Evolutionary conservation across 1,140 invertebrate species (phyloP).

Genomic region (Atta cephalotes): DNA sequence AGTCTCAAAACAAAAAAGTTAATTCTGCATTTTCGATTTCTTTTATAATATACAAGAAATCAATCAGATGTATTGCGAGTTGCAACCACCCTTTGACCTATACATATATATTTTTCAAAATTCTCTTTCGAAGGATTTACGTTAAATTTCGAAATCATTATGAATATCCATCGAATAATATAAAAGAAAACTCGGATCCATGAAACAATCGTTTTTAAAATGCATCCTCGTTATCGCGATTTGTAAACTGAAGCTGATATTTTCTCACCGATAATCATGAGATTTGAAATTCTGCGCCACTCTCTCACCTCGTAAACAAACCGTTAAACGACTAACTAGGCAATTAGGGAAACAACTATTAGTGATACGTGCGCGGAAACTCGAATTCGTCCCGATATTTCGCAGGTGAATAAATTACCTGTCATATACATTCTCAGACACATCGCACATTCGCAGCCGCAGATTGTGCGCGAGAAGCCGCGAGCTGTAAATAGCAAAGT

Average conservation of each 20-base stretch:
- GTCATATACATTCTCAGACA: slow-evolving; percentile 74
- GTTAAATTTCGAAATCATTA: not conserved
- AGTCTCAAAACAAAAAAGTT: too few relatives aligned
- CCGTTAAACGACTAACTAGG: slow-evolving; percentile 68
- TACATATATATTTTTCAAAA: not conserved
- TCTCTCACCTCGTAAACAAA: slow-evolving; percentile 61
- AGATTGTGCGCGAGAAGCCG: slow-evolving; percentile 43
- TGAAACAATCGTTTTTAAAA: not conserved
- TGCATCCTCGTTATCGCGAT: not conserved
- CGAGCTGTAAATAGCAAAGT: slow-evolving; percentile 13
- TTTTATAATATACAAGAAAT: too few relatives aligned
- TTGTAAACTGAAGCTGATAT: not conserved
- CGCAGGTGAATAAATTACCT: slow-evolving; percentile 79
- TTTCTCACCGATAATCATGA: not conserved
- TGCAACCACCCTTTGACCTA: too few relatives aligned
- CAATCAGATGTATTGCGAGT: too few relatives aligned
- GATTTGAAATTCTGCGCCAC: slow-evolving; percentile 22
- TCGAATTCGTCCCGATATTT: slow-evolving; percentile 64
- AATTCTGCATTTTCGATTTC: too few relatives aligned
- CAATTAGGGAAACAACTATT: slow-evolving; percentile 70
- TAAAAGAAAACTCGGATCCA: not conserved
- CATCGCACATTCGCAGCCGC: slow-evolving; percentile 68
- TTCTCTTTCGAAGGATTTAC: slow-evolving; percentile 14
- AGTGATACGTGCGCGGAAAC: slow-evolving; percentile 55
- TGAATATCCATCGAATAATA: not conserved